A percentile compares a stretch with the other conserved stretches of the same genome.
phyloP scores from a whole-genome alignment of 2,113 vertebrate species.

The Tiliqua scincoides region DNA sequence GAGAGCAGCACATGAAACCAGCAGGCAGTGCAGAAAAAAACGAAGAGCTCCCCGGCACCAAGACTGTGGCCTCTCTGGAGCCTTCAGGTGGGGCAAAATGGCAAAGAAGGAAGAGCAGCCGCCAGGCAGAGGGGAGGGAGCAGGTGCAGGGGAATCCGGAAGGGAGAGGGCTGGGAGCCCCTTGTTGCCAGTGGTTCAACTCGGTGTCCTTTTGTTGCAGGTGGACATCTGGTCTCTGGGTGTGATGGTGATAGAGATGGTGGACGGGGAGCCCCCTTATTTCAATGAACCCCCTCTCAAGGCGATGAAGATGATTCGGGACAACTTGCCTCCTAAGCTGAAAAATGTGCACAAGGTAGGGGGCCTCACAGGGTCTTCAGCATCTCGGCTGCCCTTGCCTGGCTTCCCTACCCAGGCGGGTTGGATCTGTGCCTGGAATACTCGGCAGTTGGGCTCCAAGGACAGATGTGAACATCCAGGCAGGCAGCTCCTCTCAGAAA shows the following conservation, averaged over 20 bases:
- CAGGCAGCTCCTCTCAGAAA: background rate
- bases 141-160: no score
- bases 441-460: background rate
- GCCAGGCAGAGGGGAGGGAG: no score
- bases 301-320: constrained; percentile 98
- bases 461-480: background rate
- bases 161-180: background rate
- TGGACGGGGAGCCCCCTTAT: constrained; percentile 94
- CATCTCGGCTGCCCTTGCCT: background rate
- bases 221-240: constrained; percentile 98
- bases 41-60: background rate
- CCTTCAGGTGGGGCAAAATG: no score
- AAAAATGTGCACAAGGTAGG: constrained; percentile 93
- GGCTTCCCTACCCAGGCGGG: background rate
- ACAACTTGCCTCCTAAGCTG: constrained; percentile 93
- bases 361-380: accelerated
- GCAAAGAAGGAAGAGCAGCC: no score
- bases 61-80: no score
- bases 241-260: constrained; percentile 98
- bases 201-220: constrained; percentile 42
- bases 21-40: background rate
- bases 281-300: constrained; percentile 96
- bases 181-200: background rate
- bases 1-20: no score
- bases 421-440: background rate